Conservation (phyloP, 35 echinoderm and acorn worm species). For the Acanthaster planci region DNA sequence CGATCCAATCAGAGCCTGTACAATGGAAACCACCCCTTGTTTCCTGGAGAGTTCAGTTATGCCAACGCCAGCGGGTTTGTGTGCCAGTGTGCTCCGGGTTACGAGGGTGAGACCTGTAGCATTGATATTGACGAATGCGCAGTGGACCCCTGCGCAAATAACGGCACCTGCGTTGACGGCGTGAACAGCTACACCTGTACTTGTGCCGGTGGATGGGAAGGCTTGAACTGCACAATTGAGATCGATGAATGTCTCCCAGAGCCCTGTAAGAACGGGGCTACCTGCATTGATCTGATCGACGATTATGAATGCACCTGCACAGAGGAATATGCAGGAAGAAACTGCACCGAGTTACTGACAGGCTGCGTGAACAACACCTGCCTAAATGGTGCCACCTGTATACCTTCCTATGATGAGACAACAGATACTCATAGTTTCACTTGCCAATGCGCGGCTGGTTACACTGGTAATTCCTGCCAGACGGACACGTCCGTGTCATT, state of each 20-base stretch:
- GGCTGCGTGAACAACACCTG: constrained; percentile 65
- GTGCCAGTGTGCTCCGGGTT: constrained; percentile 63
- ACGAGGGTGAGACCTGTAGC: constrained; percentile 53
- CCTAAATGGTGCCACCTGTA: constrained; percentile 76
- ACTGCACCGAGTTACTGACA: constrained; percentile 51
- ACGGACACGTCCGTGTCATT: constrained; percentile 54
- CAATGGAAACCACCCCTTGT: constrained; percentile 25
- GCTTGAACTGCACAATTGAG: constrained; percentile 33
- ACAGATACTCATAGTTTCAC: constrained; percentile 34
- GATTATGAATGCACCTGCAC: constrained; percentile 62
- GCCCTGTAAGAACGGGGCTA: constrained; percentile 67
- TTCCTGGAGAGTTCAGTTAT: constrained; percentile 51
- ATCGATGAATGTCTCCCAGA: constrained; percentile 67
- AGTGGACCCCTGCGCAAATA: constrained; percentile 57
- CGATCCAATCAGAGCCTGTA: constrained; percentile 57
- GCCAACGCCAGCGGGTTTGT: constrained; percentile 60
- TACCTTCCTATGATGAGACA: constrained; percentile 46
- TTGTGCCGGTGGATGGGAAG: constrained; percentile 51
- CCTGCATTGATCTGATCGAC: constrained; percentile 55
- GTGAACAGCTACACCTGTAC: constrained; percentile 52
- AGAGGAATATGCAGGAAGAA: constrained; percentile 40
- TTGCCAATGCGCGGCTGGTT: constrained; percentile 69
- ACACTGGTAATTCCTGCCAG: constrained; percentile 50
- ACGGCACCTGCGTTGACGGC: constrained; percentile 54
- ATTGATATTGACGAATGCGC: constrained; percentile 74